These are phyloP conservation scores for Apis cerana DNA, from an alignment of 1,140 invertebrate genomes.

Conservation along the genomic window DNA sequence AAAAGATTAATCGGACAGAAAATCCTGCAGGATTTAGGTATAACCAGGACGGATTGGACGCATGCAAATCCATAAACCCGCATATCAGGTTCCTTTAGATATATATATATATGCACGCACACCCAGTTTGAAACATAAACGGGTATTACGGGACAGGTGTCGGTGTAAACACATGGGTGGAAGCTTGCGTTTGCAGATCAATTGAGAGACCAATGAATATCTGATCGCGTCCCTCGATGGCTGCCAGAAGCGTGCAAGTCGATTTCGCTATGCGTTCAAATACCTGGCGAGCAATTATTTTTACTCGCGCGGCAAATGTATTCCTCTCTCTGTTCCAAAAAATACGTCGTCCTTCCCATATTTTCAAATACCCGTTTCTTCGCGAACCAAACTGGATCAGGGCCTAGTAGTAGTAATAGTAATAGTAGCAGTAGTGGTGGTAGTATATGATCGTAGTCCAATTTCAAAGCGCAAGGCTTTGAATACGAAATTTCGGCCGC, in stretches of 20 bases:
- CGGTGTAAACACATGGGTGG: slow-evolving; percentile 43
- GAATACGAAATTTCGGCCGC: slow-evolving; percentile 41
- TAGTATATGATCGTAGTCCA: slow-evolving; percentile 24
- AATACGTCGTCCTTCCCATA: too few species aligned
- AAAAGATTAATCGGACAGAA: slow-evolving; percentile 16
- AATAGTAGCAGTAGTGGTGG: too few species aligned
- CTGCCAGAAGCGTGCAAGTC: background rate
- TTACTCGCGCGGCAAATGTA: too few species aligned
- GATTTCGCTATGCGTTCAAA: background rate
- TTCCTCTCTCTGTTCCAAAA: too few species aligned
- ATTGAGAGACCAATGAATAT: slow-evolving; percentile 42
- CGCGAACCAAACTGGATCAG: slow-evolving; percentile 13
- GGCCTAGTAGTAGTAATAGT: background rate
- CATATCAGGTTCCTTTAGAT: slow-evolving; percentile 34
- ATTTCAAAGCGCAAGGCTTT: slow-evolving; percentile 37
- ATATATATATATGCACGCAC: background rate
- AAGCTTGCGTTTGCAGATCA: slow-evolving; percentile 28
- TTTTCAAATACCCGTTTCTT: too few species aligned
- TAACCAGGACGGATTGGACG: background rate
- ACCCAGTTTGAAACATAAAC: slow-evolving; percentile 43
- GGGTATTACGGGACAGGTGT: slow-evolving; percentile 51
- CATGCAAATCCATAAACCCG: slow-evolving; percentile 28
- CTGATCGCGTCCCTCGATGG: slow-evolving; percentile 5
- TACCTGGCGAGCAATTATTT: too few species aligned
- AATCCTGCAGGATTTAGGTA: slow-evolving; percentile 2